Percentiles rank a stretch among this genome's conserved stretches.
These are phyloP conservation scores for Acropora tenuis DNA, from an alignment of 64 coral and sea anemone species.

Conservation along the genomic window DNA sequence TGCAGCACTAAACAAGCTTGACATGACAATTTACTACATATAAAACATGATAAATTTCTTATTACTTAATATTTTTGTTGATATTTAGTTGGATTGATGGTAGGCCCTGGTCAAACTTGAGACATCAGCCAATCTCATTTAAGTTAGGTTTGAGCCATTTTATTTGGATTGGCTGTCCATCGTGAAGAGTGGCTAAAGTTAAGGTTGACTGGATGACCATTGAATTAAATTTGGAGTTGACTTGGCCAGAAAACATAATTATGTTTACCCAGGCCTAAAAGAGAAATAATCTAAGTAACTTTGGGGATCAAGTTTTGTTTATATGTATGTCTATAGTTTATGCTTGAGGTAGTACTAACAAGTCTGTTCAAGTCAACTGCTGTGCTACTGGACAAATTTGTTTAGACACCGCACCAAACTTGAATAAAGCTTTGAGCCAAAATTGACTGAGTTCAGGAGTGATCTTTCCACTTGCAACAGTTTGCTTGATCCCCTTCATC, in stretches of 20 bases:
- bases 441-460: slow-evolving; percentile 1
- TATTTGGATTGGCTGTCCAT: slow-evolving; percentile 18
- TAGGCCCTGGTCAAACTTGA: slow-evolving; percentile 6
- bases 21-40: not conserved
- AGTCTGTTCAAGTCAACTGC: slow-evolving; percentile 26
- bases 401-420: slow-evolving; percentile 15
- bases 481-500: not conserved
- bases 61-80: slow-evolving; percentile 9
- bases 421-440: slow-evolving; percentile 17
- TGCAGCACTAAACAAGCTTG: slow-evolving; percentile 38
- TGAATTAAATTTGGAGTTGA: slow-evolving; percentile 13
- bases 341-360: slow-evolving; percentile 28
- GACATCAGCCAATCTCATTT: not conserved
- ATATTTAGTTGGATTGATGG: slow-evolving; percentile 20
- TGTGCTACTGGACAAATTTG: slow-evolving; percentile 18
- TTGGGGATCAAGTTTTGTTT: slow-evolving; percentile 25
- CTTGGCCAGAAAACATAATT: slow-evolving; percentile 13
- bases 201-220: slow-evolving; percentile 5
- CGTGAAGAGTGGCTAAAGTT: slow-evolving; percentile 8
- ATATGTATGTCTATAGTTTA: slow-evolving; percentile 27
- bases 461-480: slow-evolving; percentile 8
- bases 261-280: slow-evolving; percentile 5
- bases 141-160: not conserved
- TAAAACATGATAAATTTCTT: slow-evolving; percentile 13
- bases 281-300: slow-evolving; percentile 18